Base-by-base conservation (phyloP, 2,797 vertebrate species). In the Gadopsis marmoratus region DNA sequence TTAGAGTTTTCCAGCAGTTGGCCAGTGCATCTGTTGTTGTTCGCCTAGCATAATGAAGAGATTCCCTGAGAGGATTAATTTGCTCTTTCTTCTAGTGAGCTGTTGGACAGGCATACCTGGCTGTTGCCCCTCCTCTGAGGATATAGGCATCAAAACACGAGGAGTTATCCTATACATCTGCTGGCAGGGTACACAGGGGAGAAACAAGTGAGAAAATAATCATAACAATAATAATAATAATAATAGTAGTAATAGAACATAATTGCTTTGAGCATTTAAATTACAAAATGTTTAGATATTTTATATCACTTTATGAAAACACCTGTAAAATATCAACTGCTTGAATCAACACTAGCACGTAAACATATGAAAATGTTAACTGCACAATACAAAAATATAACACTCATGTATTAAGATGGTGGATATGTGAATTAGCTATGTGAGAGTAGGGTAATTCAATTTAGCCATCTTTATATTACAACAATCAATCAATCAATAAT, bases 41-140 rank as follows among this genome's bases (percentile, higher is more conserved):
- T 87, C 82, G 71, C 71, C 47, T 78, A 7, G 56, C 85, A 37
- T 71, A 75, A 66, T 69, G 79, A 88, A 70, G 58, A 72, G 55
- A 80, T 12, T 89, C 73, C 94, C 87, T n/a, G 37, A 68, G 94
- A 93, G 91, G 89, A 90, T 92, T 93, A 3, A 91, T 94, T 93
- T 90, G 77, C 90, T 82, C 75, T 79, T 88, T 84, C 79, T 82
- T 82, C 86, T 94, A 94, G 94, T 90, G 83, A 94, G 91, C 83
- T 81, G 71, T 83, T 75, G 79, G 73, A 90, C 82, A 50, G 85
- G 76, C 80, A 76, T 88, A 89, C 84, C 87, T 88, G 71, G 83
- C 74, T 58, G 67, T 77, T 54, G 12, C 84, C 45, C 78, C 78
- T 89, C 93, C 92, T 84, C 63, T 64, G 93, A 85, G 92, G 66